Evolutionary conservation across 2,797 vertebrate species (phyloP).

Genomic region (Kryptopterus vitreolus): DNA sequence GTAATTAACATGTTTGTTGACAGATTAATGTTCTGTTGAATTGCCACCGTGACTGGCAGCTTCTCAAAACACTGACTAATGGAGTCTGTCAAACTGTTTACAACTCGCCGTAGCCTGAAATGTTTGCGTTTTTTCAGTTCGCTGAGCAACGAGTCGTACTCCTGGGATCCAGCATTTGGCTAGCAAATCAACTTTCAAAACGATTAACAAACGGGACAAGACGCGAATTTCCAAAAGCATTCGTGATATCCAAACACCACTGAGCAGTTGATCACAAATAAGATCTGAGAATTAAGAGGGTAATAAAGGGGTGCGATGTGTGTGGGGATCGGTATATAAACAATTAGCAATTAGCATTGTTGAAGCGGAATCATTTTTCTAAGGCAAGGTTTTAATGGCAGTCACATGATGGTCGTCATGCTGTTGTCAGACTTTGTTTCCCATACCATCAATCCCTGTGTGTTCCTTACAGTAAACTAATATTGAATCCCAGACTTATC

Average conservation of each 20-base stretch:
- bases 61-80: constrained; percentile 45
- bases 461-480: neutral
- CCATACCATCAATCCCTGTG: too few species aligned
- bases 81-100: constrained; percentile 24
- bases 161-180: neutral
- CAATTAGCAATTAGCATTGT: neutral
- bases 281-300: too few species aligned
- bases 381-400: too few species aligned
- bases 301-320: neutral
- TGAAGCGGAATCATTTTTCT: neutral
- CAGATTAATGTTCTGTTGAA: constrained; percentile 35
- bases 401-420: neutral
- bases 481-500: neutral
- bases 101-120: constrained; percentile 15
- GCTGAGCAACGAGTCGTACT: neutral
- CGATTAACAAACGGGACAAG: neutral
- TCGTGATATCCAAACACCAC: too few species aligned
- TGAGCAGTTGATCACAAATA: too few species aligned
- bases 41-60: constrained; percentile 41
- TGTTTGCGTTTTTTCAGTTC: constrained; percentile 8
- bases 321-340: neutral
- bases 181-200: neutral
- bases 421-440: neutral
- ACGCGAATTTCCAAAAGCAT: neutral
- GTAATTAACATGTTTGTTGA: constrained; percentile 43